These are phyloP conservation scores for Adineta ricciae DNA, from an alignment of 2,888 invertebrate genomes.

Conservation along the genomic window DNA sequence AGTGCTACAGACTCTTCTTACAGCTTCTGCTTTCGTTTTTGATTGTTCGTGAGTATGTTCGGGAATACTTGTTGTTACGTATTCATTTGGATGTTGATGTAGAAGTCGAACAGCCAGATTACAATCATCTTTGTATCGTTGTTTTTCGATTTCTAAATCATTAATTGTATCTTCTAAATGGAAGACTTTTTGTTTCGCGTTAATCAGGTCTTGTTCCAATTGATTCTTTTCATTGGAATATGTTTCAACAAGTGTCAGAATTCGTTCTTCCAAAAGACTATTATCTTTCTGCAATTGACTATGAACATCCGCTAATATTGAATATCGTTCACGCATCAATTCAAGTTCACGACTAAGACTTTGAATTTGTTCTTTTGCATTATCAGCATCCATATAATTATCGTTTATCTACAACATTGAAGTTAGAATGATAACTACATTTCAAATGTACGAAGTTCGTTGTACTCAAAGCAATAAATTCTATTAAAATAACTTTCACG, in stretches of 20 bases:
- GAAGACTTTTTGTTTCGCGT: background rate
- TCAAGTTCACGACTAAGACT: background rate
- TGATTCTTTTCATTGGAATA: background rate
- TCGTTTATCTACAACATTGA: too few relatives aligned
- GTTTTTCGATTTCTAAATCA: conserved; percentile 3
- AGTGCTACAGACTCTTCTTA: background rate
- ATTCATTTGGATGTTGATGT: background rate
- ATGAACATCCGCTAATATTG: background rate
- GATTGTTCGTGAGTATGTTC: background rate
- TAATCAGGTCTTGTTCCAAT: background rate
- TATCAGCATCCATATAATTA: too few relatives aligned
- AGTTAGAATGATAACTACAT: too few relatives aligned
- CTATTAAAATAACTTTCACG: too few relatives aligned
- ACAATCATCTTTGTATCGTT: conserved; percentile 17
- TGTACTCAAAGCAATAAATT: too few relatives aligned
- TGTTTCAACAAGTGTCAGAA: background rate
- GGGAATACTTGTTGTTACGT: background rate
- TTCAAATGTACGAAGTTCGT: too few relatives aligned
- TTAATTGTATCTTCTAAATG: background rate
- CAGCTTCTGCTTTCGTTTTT: background rate
- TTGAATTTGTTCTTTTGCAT: background rate
- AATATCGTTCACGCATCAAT: background rate
- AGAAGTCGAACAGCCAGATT: background rate
- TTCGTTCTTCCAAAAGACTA: background rate
- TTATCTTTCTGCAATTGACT: background rate